Evolutionary conservation across 2,797 vertebrate species (phyloP), one percentile per base, ranked within the genome.

Genomic region (Macroramphosus scolopax): DNA sequence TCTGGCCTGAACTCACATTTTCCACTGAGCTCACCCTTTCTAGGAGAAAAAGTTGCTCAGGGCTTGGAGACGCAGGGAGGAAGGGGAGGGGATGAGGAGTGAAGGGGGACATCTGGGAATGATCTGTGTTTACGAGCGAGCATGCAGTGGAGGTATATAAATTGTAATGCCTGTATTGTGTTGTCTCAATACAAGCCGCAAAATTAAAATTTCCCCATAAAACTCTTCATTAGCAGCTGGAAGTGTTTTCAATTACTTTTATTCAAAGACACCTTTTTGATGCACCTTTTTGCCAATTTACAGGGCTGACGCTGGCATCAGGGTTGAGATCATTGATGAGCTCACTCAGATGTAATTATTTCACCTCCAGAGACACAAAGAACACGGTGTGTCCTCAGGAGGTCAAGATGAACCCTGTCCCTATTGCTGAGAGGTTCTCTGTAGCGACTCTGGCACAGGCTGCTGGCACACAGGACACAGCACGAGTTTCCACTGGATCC

Each of bases 21-120:
- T 88, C 87, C 87, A 86, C 53, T 87, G 82, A 89, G 80, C 68
- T 86, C 84, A 87, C 63, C 8, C 18, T 55, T 62, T 42, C 18
- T 25, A 43, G 42, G 53, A 49, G 51, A 41, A 60, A 36, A 60
- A 36, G 45, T 24, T 42, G 15, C 39, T 39, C 47, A n/a, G 20
- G 37, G 46, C 13, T 40, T 13, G 30, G 43, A 28, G 47, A 38
- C 15, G 43, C 3, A 5, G 20, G 16, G 25, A 30, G 20, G 26
- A 29, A 41, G 25, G 18, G 25, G 37, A 34, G 34, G 51, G 51
- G 38, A 36, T 14, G 30, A 39, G 25, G 31, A 40, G 16, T 34
- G 26, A 10, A 12, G 17, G 28, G 59, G 28, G 14, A 70, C 84
- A 89, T 87, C 82, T 89, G 85, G 78, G 68, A 82, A 54, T 60